Conservation (phyloP, 2,797 vertebrate genomes). For the Valencia hispanica region DNA sequence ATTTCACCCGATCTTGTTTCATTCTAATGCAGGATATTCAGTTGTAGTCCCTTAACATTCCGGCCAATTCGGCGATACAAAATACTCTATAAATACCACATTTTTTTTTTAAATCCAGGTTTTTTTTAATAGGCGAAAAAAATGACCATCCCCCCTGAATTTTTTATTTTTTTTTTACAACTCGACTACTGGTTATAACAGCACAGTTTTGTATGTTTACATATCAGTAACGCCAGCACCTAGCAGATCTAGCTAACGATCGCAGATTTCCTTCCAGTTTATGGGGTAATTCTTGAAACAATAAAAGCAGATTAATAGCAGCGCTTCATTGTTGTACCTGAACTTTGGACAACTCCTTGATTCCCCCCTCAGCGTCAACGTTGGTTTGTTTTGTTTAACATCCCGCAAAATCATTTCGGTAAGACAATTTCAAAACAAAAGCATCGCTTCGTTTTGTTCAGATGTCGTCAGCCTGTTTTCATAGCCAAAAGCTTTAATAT, state of each 20-base stretch:
- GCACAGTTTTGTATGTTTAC: too few species aligned
- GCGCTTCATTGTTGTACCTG: not conserved
- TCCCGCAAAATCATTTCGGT: conserved; percentile 2
- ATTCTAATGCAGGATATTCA: too few species aligned
- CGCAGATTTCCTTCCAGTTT: not conserved
- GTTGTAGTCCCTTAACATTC: too few species aligned
- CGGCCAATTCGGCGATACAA: too few species aligned
- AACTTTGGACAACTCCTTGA: not conserved
- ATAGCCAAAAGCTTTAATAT: conserved; percentile 41
- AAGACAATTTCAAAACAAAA: conserved; percentile 47
- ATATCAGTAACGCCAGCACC: not conserved
- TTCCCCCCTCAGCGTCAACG: not conserved
- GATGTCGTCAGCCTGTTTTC: rapidly evolving
- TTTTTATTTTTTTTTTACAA: too few species aligned
- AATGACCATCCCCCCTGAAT: too few species aligned
- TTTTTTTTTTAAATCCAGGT: too few species aligned
- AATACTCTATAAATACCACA: too few species aligned
- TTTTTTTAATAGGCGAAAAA: too few species aligned
- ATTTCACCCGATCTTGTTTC: too few species aligned
- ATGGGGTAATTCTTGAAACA: not conserved
- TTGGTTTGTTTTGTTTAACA: not conserved
- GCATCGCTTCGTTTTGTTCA: not conserved
- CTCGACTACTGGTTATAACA: too few species aligned
- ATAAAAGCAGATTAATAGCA: not conserved
- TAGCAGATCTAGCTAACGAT: conserved; percentile 22